Conservation (phyloP, 2,113 vertebrate species). For the Lichenostomus cassidix region DNA sequence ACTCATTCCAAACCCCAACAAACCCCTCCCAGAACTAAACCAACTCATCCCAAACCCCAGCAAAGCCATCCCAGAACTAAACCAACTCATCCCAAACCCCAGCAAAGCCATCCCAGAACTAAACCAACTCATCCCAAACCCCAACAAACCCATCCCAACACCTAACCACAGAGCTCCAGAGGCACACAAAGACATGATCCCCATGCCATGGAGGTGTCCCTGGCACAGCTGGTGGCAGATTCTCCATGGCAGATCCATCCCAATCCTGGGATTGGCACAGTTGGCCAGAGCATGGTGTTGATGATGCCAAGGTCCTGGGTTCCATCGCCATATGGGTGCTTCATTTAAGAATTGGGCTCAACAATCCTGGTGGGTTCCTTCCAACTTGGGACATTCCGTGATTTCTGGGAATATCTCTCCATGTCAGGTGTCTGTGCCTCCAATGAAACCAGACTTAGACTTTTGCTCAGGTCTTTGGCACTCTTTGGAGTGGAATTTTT, state of each 20-base stretch:
- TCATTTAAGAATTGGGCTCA: not conserved
- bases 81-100: not conserved
- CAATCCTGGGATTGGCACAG: not conserved
- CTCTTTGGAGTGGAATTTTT: not conserved
- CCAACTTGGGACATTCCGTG: not conserved
- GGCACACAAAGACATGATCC: not conserved
- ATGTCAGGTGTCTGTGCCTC: not conserved
- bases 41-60: too few species aligned
- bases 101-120: not conserved
- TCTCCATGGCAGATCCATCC: not conserved
- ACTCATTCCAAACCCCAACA: not conserved
- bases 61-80: too few species aligned
- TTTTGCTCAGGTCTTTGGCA: not conserved
- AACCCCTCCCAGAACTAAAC: not conserved
- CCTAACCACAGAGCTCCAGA: not conserved
- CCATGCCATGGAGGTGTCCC: not conserved
- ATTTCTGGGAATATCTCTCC: not conserved
- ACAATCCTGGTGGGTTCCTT: not conserved
- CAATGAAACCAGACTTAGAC: not conserved
- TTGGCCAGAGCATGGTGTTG: not conserved
- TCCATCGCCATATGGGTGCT: not conserved
- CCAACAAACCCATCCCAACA: not conserved
- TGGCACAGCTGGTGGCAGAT: accelerated
- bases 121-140: not conserved
- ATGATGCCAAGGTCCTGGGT: not conserved